Evolutionary conservation across 2,888 invertebrate genomes (phyloP), one percentile per base, ranked within the genome.

Genomic region (Dynastes maya): DNA sequence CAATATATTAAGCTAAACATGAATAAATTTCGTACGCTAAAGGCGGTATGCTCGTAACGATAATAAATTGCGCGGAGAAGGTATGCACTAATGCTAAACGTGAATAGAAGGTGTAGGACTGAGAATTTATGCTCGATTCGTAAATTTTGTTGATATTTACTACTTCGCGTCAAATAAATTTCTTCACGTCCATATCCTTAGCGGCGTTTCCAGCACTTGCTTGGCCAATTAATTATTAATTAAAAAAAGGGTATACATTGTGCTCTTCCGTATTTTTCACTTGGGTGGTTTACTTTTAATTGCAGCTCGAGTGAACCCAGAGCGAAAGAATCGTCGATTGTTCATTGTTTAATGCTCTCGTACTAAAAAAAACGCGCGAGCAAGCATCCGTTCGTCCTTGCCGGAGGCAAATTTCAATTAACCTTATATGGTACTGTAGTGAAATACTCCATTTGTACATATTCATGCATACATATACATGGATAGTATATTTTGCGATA

Each of bases 61-160:
- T 16, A 72, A 72, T 72, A 72, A 72, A 72, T 72, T 72, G 58
- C 40, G 11, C 22, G 32, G n/a, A 16, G 8, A 16, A 22, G 16
- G 55, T 16, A 4, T 58, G 22, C 27, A 67, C 45, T 58, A 58
- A 16, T 58, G 32, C 16, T 32, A 40, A 40, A 58, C 16, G 70
- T 45, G 51, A 27, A 53, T 22, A 37, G 16, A 58, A 58, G 55
- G n/a, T 53, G 40, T 37, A 58, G n/a, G 55, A 16, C 16, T 11
- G 29, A 40, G 58, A 58, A 72, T 58, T 72, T 72, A 72, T 58
- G 16, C 16, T 22, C 61, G 22, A 58, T 58, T 72, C 72, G 72
- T 58, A 72, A 72, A 61, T 72, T 72, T 72, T n/a, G 37, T 72
- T 58, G 58, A 40, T 72, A 72, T 72, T 72, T 72, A 72, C 72